phyloP scores from a whole-genome alignment of 1,140 invertebrate genomes.

The Leptinotarsa lineolata region DNA sequence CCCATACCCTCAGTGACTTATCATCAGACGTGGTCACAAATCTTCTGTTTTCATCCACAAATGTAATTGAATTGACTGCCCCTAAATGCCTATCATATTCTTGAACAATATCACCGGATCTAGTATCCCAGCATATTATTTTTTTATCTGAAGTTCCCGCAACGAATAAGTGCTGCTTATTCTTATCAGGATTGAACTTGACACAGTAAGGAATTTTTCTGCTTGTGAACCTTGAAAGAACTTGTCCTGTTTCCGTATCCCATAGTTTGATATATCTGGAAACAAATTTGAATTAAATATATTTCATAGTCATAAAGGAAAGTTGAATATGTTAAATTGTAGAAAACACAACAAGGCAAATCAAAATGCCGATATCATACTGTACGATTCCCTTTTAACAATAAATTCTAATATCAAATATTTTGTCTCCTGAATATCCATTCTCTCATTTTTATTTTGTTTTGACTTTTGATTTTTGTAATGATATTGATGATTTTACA shows the following conservation, averaged over 20 bases:
- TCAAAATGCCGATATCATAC: too few relatives aligned
- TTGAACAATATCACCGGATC: conserved; percentile 94
- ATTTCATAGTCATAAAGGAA: too few relatives aligned
- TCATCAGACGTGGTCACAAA: conserved; percentile 99
- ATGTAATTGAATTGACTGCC: conserved; percentile 98
- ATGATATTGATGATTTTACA: too few relatives aligned
- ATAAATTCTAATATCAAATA: too few relatives aligned
- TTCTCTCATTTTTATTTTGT: too few relatives aligned
- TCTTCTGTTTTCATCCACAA: conserved; percentile 96
- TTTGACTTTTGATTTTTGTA: too few relatives aligned
- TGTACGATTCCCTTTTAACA: too few relatives aligned
- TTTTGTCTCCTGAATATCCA: too few relatives aligned
- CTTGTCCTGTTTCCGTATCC: conserved; percentile 97
- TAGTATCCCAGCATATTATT: conserved; percentile 97
- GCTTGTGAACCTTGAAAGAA: conserved; percentile 89
- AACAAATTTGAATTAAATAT: conserved; percentile 33
- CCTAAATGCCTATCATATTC: conserved; percentile 99
- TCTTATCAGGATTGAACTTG: conserved; percentile 96
- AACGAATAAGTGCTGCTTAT: conserved; percentile 97
- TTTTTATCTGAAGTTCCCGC: conserved; percentile 99
- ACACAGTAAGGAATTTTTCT: conserved; percentile 96
- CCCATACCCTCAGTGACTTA: conserved; percentile 98
- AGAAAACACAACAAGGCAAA: too few relatives aligned
- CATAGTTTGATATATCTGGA: conserved; percentile 94
- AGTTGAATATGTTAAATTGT: too few relatives aligned